A percentile compares a stretch with the other conserved stretches of the same genome.
phyloP scores from a whole-genome alignment of 2,113 vertebrate genomes.

The Passer montanus region DNA sequence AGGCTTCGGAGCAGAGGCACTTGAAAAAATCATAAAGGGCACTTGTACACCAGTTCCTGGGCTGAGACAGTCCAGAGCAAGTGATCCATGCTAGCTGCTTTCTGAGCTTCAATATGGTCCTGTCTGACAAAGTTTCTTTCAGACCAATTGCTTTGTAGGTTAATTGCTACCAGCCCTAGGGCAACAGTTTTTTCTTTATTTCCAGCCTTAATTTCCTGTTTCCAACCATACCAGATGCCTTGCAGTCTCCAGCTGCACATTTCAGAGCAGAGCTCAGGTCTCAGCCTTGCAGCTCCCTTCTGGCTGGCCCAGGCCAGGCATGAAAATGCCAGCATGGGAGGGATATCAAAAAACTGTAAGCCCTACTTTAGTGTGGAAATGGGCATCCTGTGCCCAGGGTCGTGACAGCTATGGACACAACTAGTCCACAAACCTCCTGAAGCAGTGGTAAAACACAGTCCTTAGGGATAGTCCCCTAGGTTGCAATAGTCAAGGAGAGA shows the following conservation, averaged over 20 bases:
- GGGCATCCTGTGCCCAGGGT: background rate
- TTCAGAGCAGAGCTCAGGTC: background rate
- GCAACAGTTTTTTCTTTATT: background rate
- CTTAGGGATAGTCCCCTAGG: background rate
- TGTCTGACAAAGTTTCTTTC: background rate
- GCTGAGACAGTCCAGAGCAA: background rate
- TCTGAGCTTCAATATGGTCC: background rate
- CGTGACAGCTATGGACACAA: background rate
- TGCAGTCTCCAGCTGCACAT: background rate
- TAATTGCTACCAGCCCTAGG: background rate
- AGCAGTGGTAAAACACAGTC: background rate
- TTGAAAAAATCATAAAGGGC: background rate
- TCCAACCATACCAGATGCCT: background rate
- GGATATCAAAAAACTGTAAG: background rate
- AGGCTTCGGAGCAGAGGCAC: background rate
- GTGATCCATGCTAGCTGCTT: background rate
- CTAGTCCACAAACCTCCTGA: background rate
- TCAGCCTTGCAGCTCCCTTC: background rate
- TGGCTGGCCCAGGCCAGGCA: background rate
- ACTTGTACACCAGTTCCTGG: background rate
- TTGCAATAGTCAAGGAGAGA: background rate
- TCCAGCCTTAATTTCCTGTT: background rate
- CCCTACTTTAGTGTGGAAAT: background rate
- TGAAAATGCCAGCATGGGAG: background rate
- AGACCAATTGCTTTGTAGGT: background rate